These are phyloP conservation scores for Pandion haliaetus DNA, from an alignment of 2,113 vertebrate genomes.

Conservation along the genomic window DNA sequence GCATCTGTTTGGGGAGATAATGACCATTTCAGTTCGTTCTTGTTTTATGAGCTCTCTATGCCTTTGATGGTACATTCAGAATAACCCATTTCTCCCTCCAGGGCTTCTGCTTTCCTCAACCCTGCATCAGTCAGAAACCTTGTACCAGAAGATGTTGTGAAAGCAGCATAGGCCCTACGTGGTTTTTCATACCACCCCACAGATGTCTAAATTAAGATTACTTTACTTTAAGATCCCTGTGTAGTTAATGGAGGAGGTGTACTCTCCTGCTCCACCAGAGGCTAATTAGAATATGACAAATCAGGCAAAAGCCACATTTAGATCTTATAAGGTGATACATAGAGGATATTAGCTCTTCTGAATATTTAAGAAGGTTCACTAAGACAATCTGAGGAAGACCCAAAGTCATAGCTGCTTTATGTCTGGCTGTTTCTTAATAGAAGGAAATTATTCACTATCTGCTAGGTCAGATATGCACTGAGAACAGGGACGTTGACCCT, in stretches of 20 bases:
- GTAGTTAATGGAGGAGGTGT: rapidly evolving
- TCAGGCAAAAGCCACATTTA: background rate
- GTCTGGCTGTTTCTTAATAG: background rate
- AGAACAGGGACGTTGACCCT: background rate
- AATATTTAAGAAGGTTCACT: background rate
- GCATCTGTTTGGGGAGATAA: background rate
- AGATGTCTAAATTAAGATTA: background rate
- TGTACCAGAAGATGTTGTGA: background rate
- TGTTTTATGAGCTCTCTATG: background rate
- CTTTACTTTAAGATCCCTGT: background rate
- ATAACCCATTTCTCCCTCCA: background rate
- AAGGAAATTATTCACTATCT: background rate
- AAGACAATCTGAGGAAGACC: background rate
- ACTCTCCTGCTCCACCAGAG: background rate
- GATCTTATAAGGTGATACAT: background rate
- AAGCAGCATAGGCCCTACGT: background rate
- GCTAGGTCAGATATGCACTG: background rate
- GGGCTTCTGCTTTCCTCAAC: background rate
- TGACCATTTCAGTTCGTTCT: background rate
- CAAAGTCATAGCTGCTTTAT: background rate
- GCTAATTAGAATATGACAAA: background rate
- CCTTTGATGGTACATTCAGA: background rate
- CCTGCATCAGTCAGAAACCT: background rate
- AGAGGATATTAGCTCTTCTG: background rate
- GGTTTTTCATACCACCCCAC: background rate